Evolutionary conservation across 2,797 vertebrate species (phyloP), one percentile per base, ranked within the genome.

Genomic region (Harpagifer antarcticus): DNA sequence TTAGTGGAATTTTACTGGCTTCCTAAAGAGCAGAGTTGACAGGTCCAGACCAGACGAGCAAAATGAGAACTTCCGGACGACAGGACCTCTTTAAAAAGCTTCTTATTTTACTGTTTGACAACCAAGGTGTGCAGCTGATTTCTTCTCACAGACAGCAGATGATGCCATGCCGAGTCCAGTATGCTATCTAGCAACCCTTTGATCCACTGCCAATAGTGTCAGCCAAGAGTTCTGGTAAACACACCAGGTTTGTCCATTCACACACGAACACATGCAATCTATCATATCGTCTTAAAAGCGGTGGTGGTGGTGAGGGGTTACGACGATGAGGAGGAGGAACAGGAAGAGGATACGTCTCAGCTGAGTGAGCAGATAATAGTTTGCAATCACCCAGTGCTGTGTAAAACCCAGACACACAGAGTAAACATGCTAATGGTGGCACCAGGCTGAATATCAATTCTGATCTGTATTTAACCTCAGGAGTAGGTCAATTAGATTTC

Each of bases 101-200:
- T n/a, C 0, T 57, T 9, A 75, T 61, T 10, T 1, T 20, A 17
- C 15, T 78, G 60, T 74, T 62, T 59, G 12, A 37, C 7, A 23
- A 58, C 48, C 40, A 64, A 72, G n/a, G 61, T 59, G 60, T 79
- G 40, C 65, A 76, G 62, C 9, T 64, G 61, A 82, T 60, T 81
- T 79, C 49, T 42, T 74, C 72, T 67, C 55, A 50, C 20, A 70
- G n/a, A 43, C 43, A 72, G 50, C 50, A 56, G 47, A 72, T 79
- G 27, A 78, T 52, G 53, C 71, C 31, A 69, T 2, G 5, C 55
- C 61, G 45, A 47, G 63, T 57, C 44, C 52, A 43, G 5, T 44
- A 5, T 56, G 10, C 40, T 15, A 48, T 54, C 15, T 43, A 31
- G 14, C n/a, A 33, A 49, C 9, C 27, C 54, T 76, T 17, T 66